Evolutionary conservation across 1,140 invertebrate species (phyloP).

Genomic region (Tribolium castaneum): DNA sequence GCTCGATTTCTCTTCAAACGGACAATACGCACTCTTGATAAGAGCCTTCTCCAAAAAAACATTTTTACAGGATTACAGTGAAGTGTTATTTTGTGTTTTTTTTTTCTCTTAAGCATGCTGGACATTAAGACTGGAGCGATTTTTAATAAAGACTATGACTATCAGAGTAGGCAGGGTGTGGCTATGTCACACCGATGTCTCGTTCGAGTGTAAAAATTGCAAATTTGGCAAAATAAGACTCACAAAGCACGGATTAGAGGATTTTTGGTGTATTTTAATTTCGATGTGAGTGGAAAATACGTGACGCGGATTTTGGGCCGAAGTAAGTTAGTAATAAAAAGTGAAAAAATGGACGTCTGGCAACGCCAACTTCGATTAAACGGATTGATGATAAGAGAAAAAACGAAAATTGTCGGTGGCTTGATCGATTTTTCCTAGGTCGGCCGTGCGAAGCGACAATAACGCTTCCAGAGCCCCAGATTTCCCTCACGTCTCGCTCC

Average conservation of each 20-base stretch:
- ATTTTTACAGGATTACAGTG: constrained; percentile 49
- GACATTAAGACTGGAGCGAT: background rate
- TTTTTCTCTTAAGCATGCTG: constrained; percentile 37
- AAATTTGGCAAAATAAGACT: background rate
- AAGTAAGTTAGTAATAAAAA: constrained; percentile 49
- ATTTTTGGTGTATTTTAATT: constrained; percentile 17
- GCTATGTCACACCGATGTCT: background rate
- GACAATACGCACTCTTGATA: constrained; percentile 1
- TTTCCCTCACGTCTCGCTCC: constrained; percentile 50
- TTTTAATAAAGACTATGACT: constrained; percentile 8
- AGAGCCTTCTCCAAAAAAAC: background rate
- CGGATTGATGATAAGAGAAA: too few relatives aligned
- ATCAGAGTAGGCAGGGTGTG: constrained; percentile 22
- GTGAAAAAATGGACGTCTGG: background rate
- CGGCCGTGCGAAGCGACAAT: constrained; percentile 52
- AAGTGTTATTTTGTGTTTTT: constrained; percentile 49
- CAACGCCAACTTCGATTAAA: too few relatives aligned
- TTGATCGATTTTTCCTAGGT: constrained; percentile 51
- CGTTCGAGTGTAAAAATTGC: background rate
- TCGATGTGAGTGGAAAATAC: constrained; percentile 43
- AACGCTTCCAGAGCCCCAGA: constrained; percentile 51
- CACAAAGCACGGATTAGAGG: background rate
- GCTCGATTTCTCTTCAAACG: constrained; percentile 38
- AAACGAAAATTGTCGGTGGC: constrained; percentile 30
- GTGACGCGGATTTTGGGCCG: constrained; percentile 24